These are phyloP conservation scores for Pedicia rivosa DNA, from an alignment of 2,888 invertebrate genomes.

Conservation along the genomic window DNA sequence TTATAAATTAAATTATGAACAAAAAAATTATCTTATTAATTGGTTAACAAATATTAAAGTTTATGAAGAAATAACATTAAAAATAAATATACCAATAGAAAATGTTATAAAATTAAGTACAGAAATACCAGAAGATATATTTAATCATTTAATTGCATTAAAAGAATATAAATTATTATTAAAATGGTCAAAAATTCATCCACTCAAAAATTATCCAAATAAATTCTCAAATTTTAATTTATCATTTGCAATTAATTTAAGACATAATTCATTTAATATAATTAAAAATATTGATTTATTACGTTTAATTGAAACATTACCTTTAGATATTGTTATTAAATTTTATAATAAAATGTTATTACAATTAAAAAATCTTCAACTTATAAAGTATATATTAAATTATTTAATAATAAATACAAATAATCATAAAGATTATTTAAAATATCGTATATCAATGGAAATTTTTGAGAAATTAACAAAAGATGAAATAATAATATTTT, in stretches of 20 bases:
- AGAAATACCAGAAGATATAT: slow-evolving; percentile 23
- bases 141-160: slow-evolving; percentile 21
- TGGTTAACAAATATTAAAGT: slow-evolving; percentile 46
- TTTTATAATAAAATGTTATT: slow-evolving; percentile 47
- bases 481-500: slow-evolving; percentile 40
- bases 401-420: slow-evolving; percentile 38
- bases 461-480: slow-evolving; percentile 44
- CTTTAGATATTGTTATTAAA: slow-evolving; percentile 38
- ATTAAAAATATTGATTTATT: slow-evolving; percentile 21
- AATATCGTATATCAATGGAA: slow-evolving; percentile 48
- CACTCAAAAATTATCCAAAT: slow-evolving; percentile 38
- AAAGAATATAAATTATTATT: slow-evolving; percentile 39
- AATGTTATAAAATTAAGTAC: slow-evolving; percentile 33
- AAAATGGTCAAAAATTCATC: slow-evolving; percentile 51
- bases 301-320: slow-evolving; percentile 42
- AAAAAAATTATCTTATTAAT: slow-evolving; percentile 31
- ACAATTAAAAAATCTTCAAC: slow-evolving; percentile 41
- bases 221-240: slow-evolving; percentile 16
- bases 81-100: slow-evolving; percentile 43
- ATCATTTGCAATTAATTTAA: slow-evolving; percentile 1
- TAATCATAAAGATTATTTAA: slow-evolving; percentile 37
- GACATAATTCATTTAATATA: neutral
- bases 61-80: slow-evolving; percentile 42
- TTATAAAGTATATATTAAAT: slow-evolving; percentile 46
- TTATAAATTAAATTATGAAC: neutral